phyloP scores from a whole-genome alignment of 2,888 invertebrate genomes.

The Phlogophora meticulosa region DNA sequence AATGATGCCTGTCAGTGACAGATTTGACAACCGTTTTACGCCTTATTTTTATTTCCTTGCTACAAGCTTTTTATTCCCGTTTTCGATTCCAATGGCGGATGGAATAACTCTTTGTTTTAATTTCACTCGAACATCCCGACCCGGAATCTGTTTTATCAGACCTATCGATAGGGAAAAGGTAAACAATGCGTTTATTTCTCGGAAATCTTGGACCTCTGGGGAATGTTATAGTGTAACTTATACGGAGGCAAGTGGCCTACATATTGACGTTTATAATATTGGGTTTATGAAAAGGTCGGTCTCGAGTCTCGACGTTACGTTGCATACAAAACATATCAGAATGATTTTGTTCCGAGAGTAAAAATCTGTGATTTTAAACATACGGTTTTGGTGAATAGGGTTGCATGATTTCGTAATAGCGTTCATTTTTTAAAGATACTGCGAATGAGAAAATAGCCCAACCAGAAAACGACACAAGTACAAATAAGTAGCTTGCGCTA shows the following conservation, averaged over 20 bases:
- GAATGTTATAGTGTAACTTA: slow-evolving; percentile 47
- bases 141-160: slow-evolving; percentile 55
- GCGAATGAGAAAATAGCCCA: neutral
- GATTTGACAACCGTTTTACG: slow-evolving; percentile 69
- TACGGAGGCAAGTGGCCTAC: slow-evolving; percentile 39
- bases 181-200: slow-evolving; percentile 56
- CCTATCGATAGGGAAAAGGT: slow-evolving; percentile 52
- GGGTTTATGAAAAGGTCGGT: slow-evolving; percentile 39
- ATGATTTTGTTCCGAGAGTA: neutral
- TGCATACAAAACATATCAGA: slow-evolving; percentile 33
- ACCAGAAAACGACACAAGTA: neutral
- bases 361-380: slow-evolving; percentile 18
- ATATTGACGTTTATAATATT: slow-evolving; percentile 52
- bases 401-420: neutral
- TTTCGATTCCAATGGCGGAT: slow-evolving; percentile 57
- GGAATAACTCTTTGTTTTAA: slow-evolving; percentile 65
- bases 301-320: slow-evolving; percentile 19
- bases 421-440: slow-evolving; percentile 17
- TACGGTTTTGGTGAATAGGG: neutral
- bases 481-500: slow-evolving; percentile 4
- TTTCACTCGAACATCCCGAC: slow-evolving; percentile 46
- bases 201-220: slow-evolving; percentile 47
- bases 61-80: slow-evolving; percentile 38
- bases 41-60: slow-evolving; percentile 65
- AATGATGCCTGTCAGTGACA: slow-evolving; percentile 67